Evolutionary conservation across 2,113 vertebrate genomes (phyloP).

Genomic region (Salvelinus namaycush): DNA sequence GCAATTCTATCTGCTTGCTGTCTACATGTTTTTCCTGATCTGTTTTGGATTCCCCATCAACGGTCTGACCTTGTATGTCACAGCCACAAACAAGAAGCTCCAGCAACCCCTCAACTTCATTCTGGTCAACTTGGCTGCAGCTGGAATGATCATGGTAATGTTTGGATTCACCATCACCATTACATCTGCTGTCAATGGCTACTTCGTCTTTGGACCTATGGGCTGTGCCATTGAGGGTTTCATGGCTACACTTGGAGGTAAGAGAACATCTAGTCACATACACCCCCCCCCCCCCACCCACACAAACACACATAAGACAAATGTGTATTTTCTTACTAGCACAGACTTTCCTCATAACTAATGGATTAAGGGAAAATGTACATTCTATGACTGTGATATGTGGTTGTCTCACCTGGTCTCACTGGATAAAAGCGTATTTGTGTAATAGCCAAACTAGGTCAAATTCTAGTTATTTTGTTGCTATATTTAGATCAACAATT

Average conservation of each 20-base stretch:
- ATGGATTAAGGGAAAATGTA: too few species aligned
- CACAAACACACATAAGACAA: too few species aligned
- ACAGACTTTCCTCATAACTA: too few species aligned
- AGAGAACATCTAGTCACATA: constrained; percentile 17
- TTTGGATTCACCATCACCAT: constrained; percentile 77
- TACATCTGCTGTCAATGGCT: constrained; percentile 64
- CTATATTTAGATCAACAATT: too few species aligned
- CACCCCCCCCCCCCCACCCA: too few species aligned
- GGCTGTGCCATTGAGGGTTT: constrained; percentile 75
- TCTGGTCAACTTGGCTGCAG: constrained; percentile 77
- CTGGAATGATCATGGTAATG: constrained; percentile 73
- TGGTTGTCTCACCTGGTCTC: too few species aligned
- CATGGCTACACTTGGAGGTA: constrained; percentile 78
- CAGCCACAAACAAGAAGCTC: constrained; percentile 82
- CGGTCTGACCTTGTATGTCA: constrained; percentile 76
- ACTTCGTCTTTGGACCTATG: constrained; percentile 64
- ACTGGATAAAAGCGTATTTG: too few species aligned
- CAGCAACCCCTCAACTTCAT: constrained; percentile 81
- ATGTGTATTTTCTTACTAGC: too few species aligned
- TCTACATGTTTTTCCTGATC: constrained; percentile 80
- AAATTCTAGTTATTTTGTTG: too few species aligned
- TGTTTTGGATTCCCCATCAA: constrained; percentile 77
- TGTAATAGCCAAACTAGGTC: too few species aligned
- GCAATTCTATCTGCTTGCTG: constrained; percentile 64
- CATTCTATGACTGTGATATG: too few species aligned